Percentiles rank a stretch among this genome's conserved stretches.
Evolutionary conservation across 1,140 invertebrate genomes (phyloP).

Genomic region (Pseudoatta argentina): DNA sequence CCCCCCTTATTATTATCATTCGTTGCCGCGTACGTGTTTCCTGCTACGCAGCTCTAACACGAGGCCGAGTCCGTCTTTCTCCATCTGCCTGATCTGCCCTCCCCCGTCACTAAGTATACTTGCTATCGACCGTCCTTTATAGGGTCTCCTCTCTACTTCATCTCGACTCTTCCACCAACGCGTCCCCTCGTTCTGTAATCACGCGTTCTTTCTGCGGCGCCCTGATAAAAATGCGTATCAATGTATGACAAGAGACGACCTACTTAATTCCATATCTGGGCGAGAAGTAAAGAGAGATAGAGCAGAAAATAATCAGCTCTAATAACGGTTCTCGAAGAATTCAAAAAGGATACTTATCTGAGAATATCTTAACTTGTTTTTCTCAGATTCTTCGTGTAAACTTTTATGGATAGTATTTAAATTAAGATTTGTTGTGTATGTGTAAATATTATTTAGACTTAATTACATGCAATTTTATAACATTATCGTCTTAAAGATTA

Average conservation of each 20-base stretch:
- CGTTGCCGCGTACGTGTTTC: conserved; percentile 80
- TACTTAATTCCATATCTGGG: not conserved
- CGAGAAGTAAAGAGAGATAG: not conserved
- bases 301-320: not conserved
- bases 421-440: no score
- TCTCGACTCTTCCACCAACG: not conserved
- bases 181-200: not conserved
- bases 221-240: conserved; percentile 36
- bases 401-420: not conserved
- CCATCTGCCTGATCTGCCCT: conserved; percentile 4
- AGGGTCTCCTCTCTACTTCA: conserved; percentile 22
- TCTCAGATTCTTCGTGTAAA: not conserved
- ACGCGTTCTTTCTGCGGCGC: conserved; percentile 28
- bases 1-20: conserved; percentile 80
- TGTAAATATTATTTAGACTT: not conserved
- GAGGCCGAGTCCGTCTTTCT: conserved; percentile 49
- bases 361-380: not conserved
- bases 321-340: conserved; percentile 8
- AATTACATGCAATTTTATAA: not conserved
- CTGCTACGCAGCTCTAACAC: conserved; percentile 74
- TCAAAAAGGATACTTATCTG: not conserved
- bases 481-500: not conserved
- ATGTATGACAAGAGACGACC: not conserved
- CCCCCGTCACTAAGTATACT: conserved; percentile 29
- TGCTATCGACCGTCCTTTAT: conserved; percentile 27